phyloP scores from a whole-genome alignment of 2,888 invertebrate species.

The Pollenia labialis region DNA sequence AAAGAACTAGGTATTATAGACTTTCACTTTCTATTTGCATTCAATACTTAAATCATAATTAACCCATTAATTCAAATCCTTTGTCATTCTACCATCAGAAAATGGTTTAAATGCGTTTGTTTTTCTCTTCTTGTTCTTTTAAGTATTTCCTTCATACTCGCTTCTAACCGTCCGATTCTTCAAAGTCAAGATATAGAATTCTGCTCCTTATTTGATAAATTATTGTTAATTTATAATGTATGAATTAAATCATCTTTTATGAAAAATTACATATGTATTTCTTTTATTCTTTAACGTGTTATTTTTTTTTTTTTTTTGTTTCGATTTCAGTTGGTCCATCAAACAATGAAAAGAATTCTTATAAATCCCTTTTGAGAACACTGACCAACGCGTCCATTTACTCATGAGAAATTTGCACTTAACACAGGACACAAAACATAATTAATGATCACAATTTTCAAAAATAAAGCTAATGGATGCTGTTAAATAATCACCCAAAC shows the following conservation, averaged over 20 bases:
- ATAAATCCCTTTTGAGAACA: slow-evolving; percentile 39
- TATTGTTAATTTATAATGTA: slow-evolving; percentile 69
- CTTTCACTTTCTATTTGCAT: not conserved
- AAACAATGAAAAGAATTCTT: slow-evolving; percentile 49
- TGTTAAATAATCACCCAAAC: slow-evolving; percentile 68
- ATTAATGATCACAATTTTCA: slow-evolving; percentile 72
- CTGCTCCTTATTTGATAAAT: slow-evolving; percentile 61
- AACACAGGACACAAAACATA: slow-evolving; percentile 71
- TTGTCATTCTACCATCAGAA: not conserved
- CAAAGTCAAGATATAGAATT: slow-evolving; percentile 24
- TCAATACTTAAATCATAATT: slow-evolving; percentile 3
- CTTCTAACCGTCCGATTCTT: not conserved
- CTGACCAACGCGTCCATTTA: slow-evolving; percentile 55
- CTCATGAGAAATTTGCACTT: slow-evolving; percentile 71
- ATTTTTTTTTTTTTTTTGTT: not conserved
- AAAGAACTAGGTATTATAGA: too few species aligned
- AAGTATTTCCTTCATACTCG: slow-evolving; percentile 3
- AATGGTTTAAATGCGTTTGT: not conserved
- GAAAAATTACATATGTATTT: slow-evolving; percentile 69
- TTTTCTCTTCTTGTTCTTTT: slow-evolving; percentile 5
- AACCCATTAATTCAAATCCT: not conserved
- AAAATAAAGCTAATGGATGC: slow-evolving; percentile 72
- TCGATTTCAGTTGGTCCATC: slow-evolving; percentile 21
- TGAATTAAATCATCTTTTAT: slow-evolving; percentile 73
- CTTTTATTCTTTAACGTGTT: slow-evolving; percentile 24